Evolutionary conservation across 2,113 vertebrate genomes (phyloP).

Genomic region (Vulpes lagopus): DNA sequence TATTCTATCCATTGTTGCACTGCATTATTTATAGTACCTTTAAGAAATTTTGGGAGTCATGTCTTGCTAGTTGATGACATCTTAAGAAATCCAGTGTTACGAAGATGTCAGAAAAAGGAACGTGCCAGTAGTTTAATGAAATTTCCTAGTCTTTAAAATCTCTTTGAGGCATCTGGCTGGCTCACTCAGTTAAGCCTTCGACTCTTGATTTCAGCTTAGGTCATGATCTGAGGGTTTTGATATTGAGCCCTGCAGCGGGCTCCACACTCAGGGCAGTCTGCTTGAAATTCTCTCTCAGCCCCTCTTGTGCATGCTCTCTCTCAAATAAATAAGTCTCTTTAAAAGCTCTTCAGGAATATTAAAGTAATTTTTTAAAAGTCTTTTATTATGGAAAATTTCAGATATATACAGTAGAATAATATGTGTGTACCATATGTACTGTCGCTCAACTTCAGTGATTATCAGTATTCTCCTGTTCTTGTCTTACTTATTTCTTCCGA

Average conservation of each 20-base stretch:
- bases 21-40: conserved; percentile 9
- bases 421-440: neutral
- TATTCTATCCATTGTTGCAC: neutral
- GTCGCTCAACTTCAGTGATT: neutral
- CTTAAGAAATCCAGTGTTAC: conserved; percentile 40
- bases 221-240: neutral
- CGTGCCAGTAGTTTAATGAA: conserved; percentile 13
- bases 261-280: neutral
- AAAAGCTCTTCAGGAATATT: neutral
- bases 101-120: conserved; percentile 43
- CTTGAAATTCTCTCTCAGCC: neutral
- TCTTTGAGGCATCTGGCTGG: neutral
- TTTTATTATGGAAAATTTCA: conserved; percentile 42
- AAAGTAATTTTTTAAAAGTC: neutral
- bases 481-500: neutral
- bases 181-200: neutral
- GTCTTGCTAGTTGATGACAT: neutral
- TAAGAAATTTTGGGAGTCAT: neutral
- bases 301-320: neutral
- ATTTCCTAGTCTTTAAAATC: conserved; percentile 25
- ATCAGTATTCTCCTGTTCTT: neutral
- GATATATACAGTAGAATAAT: conserved; percentile 31
- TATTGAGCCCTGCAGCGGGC: neutral
- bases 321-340: neutral
- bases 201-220: neutral